Percentiles rank a stretch among this genome's conserved stretches.
Conservation (phyloP, 2,113 vertebrate species). For the Potamarius usumacintae region DNA sequence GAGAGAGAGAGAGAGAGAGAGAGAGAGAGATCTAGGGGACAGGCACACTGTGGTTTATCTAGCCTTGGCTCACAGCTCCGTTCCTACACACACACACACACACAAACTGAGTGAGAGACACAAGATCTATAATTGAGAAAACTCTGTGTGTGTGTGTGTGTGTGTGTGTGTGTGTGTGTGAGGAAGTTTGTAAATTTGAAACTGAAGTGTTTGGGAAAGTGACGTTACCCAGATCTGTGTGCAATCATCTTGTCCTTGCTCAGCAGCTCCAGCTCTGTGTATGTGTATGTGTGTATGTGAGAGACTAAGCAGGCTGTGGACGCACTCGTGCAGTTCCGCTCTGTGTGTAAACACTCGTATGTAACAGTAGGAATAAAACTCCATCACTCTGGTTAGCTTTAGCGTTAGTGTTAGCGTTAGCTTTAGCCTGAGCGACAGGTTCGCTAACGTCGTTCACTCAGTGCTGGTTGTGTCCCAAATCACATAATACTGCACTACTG, state of each 20-base stretch:
- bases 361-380: neutral
- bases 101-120: neutral
- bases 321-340: slow-evolving; percentile 8
- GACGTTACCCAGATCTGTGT: neutral
- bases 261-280: neutral
- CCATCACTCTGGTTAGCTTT: neutral
- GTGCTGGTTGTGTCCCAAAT: neutral
- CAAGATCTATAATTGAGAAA: neutral
- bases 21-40: slow-evolving; percentile 15
- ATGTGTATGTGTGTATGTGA: neutral
- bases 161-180: neutral
- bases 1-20: neutral
- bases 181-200: neutral
- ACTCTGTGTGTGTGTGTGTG: neutral
- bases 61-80: slow-evolving; percentile 44
- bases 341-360: slow-evolving; percentile 1
- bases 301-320: slow-evolving; percentile 10
- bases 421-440: neutral
- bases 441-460: neutral
- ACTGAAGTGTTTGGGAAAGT: slow-evolving; percentile 15
- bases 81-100: slow-evolving; percentile 32
- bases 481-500: neutral
- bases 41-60: slow-evolving; percentile 38
- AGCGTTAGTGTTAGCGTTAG: neutral
- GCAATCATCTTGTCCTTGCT: neutral